Evolutionary conservation across 2,113 vertebrate genomes (phyloP).

Genomic region (Chiloscyllium plagiosum): DNA sequence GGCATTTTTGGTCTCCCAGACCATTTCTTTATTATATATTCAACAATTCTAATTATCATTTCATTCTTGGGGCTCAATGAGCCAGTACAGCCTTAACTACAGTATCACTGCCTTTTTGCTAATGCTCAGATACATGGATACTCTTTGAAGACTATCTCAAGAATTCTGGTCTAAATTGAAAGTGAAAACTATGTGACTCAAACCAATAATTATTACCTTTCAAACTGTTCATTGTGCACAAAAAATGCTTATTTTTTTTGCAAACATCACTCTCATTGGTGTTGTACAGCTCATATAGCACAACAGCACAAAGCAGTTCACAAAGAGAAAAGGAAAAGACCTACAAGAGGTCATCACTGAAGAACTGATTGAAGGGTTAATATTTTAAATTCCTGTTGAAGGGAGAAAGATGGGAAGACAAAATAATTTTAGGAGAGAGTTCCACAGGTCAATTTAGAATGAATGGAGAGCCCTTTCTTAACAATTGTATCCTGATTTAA

Average conservation of each 20-base stretch:
- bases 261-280: background rate
- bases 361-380: background rate
- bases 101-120: background rate
- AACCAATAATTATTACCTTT: background rate
- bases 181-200: background rate
- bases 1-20: background rate
- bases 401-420: background rate
- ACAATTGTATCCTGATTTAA: background rate
- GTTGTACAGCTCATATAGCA: background rate
- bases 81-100: background rate
- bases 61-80: background rate
- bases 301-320: background rate
- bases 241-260: background rate
- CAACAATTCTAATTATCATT: background rate
- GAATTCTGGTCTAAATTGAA: background rate
- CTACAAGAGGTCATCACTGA: background rate
- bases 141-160: background rate
- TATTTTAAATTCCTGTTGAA: background rate
- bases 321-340: background rate
- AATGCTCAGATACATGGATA: background rate
- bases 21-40: background rate
- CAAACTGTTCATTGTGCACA: background rate
- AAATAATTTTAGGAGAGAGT: background rate
- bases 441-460: background rate
- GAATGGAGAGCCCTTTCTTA: background rate